A percentile compares a stretch with the other conserved stretches of the same genome.
Evolutionary conservation across 1,140 invertebrate genomes (phyloP).

Genomic region (Galendromus occidentalis): DNA sequence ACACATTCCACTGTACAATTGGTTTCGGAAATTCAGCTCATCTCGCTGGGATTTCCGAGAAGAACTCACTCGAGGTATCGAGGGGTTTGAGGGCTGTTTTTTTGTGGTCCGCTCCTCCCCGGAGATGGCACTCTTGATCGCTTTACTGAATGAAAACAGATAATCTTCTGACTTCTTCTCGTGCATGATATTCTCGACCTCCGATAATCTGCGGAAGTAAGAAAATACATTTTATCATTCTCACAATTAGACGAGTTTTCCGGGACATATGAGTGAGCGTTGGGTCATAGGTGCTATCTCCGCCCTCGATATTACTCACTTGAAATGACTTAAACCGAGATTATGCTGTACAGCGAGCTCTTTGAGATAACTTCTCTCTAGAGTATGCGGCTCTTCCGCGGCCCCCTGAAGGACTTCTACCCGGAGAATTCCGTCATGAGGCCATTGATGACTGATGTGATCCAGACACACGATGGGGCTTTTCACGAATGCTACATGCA

Average conservation of each 20-base stretch:
- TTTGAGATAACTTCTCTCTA: slow-evolving; percentile 11
- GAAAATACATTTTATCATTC: no score
- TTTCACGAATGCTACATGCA: slow-evolving; percentile 78
- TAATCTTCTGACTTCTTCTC: background rate
- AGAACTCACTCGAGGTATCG: no score
- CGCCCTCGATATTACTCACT: background rate
- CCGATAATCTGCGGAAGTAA: background rate
- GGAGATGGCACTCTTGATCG: no score
- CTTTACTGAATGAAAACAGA: no score
- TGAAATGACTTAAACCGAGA: slow-evolving; percentile 3
- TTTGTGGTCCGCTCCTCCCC: no score
- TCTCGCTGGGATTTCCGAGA: no score
- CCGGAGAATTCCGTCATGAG: slow-evolving; percentile 74
- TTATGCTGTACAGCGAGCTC: background rate
- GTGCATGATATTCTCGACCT: background rate
- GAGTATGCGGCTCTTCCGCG: slow-evolving; percentile 32
- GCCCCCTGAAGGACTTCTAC: slow-evolving; percentile 75
- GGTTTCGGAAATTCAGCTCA: no score
- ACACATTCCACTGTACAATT: no score
- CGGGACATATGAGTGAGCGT: no score
- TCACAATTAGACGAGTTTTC: no score
- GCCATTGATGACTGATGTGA: slow-evolving; percentile 72
- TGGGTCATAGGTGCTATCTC: no score
- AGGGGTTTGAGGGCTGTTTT: no score
- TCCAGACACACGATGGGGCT: slow-evolving; percentile 81